phyloP scores from a whole-genome alignment of 2,797 vertebrate species.

The Trematomus bernacchii region DNA sequence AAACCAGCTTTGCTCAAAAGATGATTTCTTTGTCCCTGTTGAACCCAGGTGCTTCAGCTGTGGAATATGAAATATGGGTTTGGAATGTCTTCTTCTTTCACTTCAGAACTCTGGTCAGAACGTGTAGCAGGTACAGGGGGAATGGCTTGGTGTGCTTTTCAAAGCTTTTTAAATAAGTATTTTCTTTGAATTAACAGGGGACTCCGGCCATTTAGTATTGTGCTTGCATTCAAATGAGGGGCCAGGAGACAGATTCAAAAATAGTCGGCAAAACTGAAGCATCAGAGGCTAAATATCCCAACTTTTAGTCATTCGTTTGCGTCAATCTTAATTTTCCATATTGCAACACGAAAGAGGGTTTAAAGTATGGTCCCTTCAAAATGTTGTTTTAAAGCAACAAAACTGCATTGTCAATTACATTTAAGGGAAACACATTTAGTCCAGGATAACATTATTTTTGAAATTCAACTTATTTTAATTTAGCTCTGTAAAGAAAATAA shows the following conservation, averaged over 20 bases:
- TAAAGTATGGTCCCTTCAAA: too few relatives aligned
- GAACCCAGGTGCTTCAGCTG: conserved; percentile 13
- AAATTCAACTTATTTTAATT: too few relatives aligned
- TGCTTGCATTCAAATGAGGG: neutral
- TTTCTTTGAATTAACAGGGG: neutral
- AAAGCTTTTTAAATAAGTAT: neutral
- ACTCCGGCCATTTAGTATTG: neutral
- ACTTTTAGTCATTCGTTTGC: neutral
- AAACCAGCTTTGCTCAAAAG: conserved; percentile 14
- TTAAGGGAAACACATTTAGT: too few relatives aligned
- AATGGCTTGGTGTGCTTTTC: conserved; percentile 15
- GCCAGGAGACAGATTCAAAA: neutral
- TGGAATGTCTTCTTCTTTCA: conserved; percentile 35
- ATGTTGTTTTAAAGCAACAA: too few relatives aligned
- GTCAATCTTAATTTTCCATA: conserved; percentile 1
- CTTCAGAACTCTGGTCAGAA: conserved; percentile 10
- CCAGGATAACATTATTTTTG: too few relatives aligned
- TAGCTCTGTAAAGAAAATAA: too few relatives aligned
- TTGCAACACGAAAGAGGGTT: neutral
- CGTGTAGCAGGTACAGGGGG: neutral
- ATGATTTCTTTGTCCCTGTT: neutral
- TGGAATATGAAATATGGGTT: conserved; percentile 9
- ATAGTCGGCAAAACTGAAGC: neutral
- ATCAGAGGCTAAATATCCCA: neutral
- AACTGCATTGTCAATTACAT: too few relatives aligned